Evolutionary conservation across 2,888 invertebrate genomes (phyloP), one percentile per base, ranked within the genome.

Genomic region (Tenodera sinensis): DNA sequence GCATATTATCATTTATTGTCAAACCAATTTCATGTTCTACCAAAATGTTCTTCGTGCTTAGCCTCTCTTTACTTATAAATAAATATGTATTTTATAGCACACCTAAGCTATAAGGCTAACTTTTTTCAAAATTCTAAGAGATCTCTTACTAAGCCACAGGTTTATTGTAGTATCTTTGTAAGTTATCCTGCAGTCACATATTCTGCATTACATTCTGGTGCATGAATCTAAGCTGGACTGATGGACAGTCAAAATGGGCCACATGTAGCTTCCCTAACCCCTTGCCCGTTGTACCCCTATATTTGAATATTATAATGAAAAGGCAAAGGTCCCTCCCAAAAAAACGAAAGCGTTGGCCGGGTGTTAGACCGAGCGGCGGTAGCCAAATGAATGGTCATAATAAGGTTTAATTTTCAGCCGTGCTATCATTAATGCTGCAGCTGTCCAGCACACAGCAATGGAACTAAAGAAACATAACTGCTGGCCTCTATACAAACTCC

Each of bases 261-360:
- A 6, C 54, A 25, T 71, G 1, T 71, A 71, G 54, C 54, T 71
- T 71, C 54, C 54, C 54, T 20, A 20, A 20, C 54, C 54, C 54
- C 25, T 71, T 54, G 54, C 20, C 54, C 54, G 54, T 20, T 71
- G 54, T 71, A 71, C 54, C 54, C 54, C 54, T 25, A 12, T 87
- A 87, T 87, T 87, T 87, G 87, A 87, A 87, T 87, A 87, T 87
- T 28, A 87, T 87, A 85, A 85, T 85, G 47, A 83, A 34, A 83
- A 83, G 34, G 27, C 85, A 85, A 85, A 85, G 27, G 54, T 71
- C 25, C 54, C 54, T 71, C 54, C 54, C 54, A 71, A 71, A 71
- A 71, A 71, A 71, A 71, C 25, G 20, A 71, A 71, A 71, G 54
- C 54, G 54, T 71, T 71, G 82, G 87, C 87, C 87, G 34, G 87